A percentile compares a stretch with the other conserved stretches of the same genome.
phyloP scores from a whole-genome alignment of 2,797 vertebrate genomes.

The Gambusia yucatana region DNA sequence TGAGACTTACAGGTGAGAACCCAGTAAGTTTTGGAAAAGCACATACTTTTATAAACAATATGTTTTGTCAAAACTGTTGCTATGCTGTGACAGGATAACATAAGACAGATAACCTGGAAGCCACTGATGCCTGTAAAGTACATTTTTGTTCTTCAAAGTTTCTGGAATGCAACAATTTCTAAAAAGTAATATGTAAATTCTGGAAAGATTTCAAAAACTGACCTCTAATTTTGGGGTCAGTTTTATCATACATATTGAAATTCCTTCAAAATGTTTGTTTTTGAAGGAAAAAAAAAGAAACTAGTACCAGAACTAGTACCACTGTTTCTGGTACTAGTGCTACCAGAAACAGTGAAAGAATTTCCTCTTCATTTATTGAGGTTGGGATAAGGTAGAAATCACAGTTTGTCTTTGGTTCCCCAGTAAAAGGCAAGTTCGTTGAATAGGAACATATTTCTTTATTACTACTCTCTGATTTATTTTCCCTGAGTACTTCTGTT shows the following conservation, averaged over 20 bases:
- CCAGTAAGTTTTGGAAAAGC: background rate
- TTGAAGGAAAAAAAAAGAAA: too few relatives aligned
- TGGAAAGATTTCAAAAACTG: background rate
- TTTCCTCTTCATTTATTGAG: background rate
- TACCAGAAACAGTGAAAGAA: background rate
- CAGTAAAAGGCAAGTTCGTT: background rate
- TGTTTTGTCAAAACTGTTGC: too few relatives aligned
- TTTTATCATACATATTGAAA: background rate
- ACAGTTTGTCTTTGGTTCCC: background rate
- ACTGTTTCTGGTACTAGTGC: background rate
- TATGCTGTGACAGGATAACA: too few relatives aligned
- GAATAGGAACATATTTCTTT: background rate
- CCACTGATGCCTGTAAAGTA: background rate
- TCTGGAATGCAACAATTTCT: background rate
- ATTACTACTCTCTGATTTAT: background rate
- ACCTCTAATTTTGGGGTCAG: background rate
- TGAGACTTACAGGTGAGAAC: too few relatives aligned
- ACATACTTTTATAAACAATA: too few relatives aligned
- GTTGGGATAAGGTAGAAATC: background rate
- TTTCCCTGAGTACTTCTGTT: background rate
- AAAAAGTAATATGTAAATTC: background rate
- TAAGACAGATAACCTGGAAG: background rate
- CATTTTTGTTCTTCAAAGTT: background rate
- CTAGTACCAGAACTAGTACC: too few relatives aligned
- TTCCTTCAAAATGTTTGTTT: too few relatives aligned